phyloP scores from a whole-genome alignment of 2,888 invertebrate species.

The Eilema griseolum region DNA sequence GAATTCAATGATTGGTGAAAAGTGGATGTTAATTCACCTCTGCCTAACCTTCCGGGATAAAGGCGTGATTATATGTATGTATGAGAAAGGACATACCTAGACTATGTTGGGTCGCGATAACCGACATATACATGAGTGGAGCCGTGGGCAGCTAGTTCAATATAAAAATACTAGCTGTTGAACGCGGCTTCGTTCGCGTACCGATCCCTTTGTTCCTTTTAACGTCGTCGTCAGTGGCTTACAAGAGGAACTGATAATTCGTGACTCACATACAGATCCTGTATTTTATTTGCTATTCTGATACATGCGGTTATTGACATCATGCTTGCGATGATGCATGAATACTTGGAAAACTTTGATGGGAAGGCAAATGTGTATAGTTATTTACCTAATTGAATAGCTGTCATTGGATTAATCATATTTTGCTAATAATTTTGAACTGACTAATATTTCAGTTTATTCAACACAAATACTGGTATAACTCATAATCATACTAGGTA shows the following conservation, averaged over 20 bases:
- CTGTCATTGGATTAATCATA: not conserved
- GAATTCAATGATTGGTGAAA: too few relatives aligned
- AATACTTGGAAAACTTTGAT: conserved; percentile 6
- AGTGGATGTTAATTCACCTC: too few relatives aligned
- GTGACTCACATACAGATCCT: conserved; percentile 49
- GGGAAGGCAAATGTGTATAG: not conserved
- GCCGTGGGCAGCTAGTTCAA: not conserved
- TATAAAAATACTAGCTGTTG: not conserved
- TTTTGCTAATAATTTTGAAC: not conserved
- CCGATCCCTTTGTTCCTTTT: conserved; percentile 27
- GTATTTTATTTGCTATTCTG: conserved; percentile 30
- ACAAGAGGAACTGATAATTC: conserved; percentile 51
- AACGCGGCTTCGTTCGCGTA: not conserved
- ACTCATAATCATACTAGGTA: too few relatives aligned
- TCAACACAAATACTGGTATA: not conserved
- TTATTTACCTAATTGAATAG: not conserved
- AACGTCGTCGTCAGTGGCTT: conserved; percentile 30
- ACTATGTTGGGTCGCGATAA: too few relatives aligned
- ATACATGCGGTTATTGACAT: conserved; percentile 21
- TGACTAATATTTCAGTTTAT: not conserved
- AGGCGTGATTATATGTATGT: too few relatives aligned
- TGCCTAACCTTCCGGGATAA: too few relatives aligned
- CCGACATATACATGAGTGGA: too few relatives aligned
- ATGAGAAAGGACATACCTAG: too few relatives aligned
- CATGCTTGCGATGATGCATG: not conserved